Conservation (phyloP, 2,888 invertebrate species). For the Ophraella communa region DNA sequence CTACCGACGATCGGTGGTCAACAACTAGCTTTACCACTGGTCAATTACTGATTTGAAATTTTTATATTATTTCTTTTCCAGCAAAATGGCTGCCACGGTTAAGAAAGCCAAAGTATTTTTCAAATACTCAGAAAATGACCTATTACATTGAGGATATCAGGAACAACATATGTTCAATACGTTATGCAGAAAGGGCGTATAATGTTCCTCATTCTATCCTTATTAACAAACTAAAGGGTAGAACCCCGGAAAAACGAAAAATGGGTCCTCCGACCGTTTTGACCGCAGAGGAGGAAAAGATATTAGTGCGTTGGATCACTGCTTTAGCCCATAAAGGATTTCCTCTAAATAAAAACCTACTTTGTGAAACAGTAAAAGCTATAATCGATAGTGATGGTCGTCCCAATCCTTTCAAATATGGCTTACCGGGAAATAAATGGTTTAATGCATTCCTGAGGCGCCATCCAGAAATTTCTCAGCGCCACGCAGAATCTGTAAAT, state of each 20-base stretch:
- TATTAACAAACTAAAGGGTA: conserved; percentile 34
- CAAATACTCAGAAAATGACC: no score
- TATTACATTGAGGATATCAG: no score
- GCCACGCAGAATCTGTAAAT: conserved; percentile 32
- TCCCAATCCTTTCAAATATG: conserved; percentile 30
- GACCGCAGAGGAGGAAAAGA: conserved; percentile 28
- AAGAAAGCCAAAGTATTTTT: no score
- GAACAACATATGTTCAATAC: no score
- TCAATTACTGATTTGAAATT: no score
- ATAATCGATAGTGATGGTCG: conserved; percentile 32
- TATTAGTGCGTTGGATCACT: conserved; percentile 26
- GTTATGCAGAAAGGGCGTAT: no score
- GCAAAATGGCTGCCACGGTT: no score
- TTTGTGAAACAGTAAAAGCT: conserved; percentile 35
- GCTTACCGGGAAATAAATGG: conserved; percentile 32
- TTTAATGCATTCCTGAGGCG: conserved; percentile 32
- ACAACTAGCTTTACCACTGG: no score
- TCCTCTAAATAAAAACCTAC: conserved; percentile 31
- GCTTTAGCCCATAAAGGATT: conserved; percentile 32
- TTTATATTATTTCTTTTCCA: no score
- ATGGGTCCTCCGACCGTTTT: conserved; percentile 31
- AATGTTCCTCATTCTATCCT: no score
- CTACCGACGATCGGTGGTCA: no score
- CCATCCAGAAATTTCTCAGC: conserved; percentile 28
- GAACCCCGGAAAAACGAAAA: conserved; percentile 21